A percentile compares a stretch with the other conserved stretches of the same genome.
Evolutionary conservation across 1,140 invertebrate genomes (phyloP).

Genomic region (Leucophenga varia): DNA sequence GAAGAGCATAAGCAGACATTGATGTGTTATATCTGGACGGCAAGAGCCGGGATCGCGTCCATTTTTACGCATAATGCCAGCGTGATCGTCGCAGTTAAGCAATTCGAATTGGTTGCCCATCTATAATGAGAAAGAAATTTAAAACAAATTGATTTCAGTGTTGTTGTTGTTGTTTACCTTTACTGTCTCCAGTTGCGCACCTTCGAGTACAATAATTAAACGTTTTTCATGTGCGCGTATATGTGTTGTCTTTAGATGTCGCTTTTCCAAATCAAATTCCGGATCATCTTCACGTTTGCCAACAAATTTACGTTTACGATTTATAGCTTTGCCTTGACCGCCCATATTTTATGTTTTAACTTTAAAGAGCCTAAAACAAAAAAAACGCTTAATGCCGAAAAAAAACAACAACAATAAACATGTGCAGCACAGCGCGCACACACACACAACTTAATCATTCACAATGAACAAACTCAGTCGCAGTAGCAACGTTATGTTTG

Average conservation of each 20-base stretch:
- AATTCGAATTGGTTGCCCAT: constrained; percentile 85
- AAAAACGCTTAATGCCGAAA: too few species aligned
- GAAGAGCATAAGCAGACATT: constrained; percentile 93
- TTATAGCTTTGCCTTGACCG: constrained; percentile 40
- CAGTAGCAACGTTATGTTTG: too few species aligned
- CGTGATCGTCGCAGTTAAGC: constrained; percentile 93
- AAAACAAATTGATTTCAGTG: neutral
- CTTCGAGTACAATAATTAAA: constrained; percentile 90
- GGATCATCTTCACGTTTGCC: constrained; percentile 43
- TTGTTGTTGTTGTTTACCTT: constrained; percentile 66
- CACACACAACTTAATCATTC: too few species aligned
- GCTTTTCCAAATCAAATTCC: constrained; percentile 50
- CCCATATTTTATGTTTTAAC: constrained; percentile 23
- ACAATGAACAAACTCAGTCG: too few species aligned
- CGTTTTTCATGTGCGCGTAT: constrained; percentile 73
- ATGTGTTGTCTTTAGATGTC: constrained; percentile 47
- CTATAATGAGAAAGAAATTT: constrained; percentile 59
- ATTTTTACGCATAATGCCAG: constrained; percentile 78
- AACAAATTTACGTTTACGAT: constrained; percentile 40
- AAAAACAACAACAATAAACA: constrained; percentile 3
- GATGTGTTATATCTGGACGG: constrained; percentile 93
- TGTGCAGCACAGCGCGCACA: too few species aligned
- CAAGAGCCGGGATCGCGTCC: constrained; percentile 81
- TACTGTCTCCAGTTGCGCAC: constrained; percentile 91
- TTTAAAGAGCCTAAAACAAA: too few species aligned